phyloP scores from a whole-genome alignment of 2,888 invertebrate genomes.

The Chrysolina haemoptera region DNA sequence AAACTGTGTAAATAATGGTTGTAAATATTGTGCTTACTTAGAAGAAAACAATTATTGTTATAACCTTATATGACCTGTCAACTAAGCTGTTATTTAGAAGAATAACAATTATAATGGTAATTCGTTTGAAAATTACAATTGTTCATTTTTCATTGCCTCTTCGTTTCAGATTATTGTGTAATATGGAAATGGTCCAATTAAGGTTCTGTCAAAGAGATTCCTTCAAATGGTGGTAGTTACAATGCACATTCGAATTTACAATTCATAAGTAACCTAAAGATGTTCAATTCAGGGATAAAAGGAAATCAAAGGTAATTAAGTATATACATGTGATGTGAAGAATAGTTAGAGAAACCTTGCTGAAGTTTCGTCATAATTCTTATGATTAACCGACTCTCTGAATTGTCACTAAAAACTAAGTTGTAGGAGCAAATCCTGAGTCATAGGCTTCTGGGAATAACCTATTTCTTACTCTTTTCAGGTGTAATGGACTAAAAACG shows the following conservation, averaged over 20 bases:
- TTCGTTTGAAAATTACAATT: conserved; percentile 15
- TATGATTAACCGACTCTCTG: no score
- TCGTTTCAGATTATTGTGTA: conserved; percentile 4
- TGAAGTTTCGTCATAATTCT: no score
- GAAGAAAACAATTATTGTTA: conserved; percentile 53
- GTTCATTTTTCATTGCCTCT: neutral
- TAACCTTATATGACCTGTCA: conserved; percentile 68
- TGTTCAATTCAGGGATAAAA: conserved; percentile 64
- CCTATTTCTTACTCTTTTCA: conserved; percentile 44
- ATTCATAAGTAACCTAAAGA: conserved; percentile 58
- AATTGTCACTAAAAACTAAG: neutral
- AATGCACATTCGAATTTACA: conserved; percentile 28
- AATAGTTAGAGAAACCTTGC: neutral
- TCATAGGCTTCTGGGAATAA: conserved; percentile 10
- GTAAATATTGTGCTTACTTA: conserved; percentile 15
- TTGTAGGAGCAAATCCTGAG: neutral
- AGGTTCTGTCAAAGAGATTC: neutral
- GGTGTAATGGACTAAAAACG: conserved; percentile 60
- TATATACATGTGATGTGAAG: neutral
- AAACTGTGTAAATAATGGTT: conserved; percentile 4
- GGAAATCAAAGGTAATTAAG: conserved; percentile 59
- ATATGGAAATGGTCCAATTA: conserved; percentile 10
- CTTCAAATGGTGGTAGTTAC: conserved; percentile 21
- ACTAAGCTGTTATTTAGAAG: conserved; percentile 58
- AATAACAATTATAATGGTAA: conserved; percentile 26